phyloP scores from a whole-genome alignment of 2,797 vertebrate species.

The Adrianichthys oophorus region DNA sequence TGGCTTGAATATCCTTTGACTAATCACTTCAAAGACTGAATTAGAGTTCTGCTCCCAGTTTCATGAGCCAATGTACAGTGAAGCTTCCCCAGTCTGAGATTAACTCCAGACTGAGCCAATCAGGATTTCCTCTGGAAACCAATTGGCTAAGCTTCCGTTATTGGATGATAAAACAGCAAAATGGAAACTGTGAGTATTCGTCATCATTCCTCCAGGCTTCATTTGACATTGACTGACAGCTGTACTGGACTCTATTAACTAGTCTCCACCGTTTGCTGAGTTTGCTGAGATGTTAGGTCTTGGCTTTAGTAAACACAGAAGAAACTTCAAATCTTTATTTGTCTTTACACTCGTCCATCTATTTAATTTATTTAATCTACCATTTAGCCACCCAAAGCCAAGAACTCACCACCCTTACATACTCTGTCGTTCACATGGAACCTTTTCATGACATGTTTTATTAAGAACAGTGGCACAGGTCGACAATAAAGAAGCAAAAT shows the following conservation, averaged over 20 bases:
- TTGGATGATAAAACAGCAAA: constrained; percentile 30
- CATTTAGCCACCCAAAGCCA: background rate
- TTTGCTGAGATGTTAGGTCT: background rate
- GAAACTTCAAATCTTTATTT: background rate
- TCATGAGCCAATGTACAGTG: constrained; percentile 29
- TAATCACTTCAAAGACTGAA: constrained; percentile 50
- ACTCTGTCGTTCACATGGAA: no score
- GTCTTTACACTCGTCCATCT: background rate
- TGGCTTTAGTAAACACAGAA: background rate
- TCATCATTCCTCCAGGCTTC: constrained; percentile 23
- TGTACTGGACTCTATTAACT: no score
- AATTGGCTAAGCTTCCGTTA: constrained; percentile 26
- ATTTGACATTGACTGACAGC: background rate
- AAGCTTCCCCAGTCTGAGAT: constrained; percentile 42
- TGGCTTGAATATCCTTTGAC: constrained; percentile 51
- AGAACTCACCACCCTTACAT: no score
- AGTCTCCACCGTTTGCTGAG: background rate
- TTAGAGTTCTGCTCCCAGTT: constrained; percentile 26
- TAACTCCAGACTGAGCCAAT: constrained; percentile 39
- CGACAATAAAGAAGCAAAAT: constrained; percentile 75
- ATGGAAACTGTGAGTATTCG: constrained; percentile 4
- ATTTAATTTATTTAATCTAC: background rate
- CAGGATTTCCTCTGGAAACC: constrained; percentile 27
- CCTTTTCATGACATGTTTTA: constrained; percentile 19
- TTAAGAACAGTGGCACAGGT: constrained; percentile 45